Evolutionary conservation across 2,888 invertebrate genomes (phyloP), one percentile per base, ranked within the genome.

Genomic region (Pachliopta kotzebuea): DNA sequence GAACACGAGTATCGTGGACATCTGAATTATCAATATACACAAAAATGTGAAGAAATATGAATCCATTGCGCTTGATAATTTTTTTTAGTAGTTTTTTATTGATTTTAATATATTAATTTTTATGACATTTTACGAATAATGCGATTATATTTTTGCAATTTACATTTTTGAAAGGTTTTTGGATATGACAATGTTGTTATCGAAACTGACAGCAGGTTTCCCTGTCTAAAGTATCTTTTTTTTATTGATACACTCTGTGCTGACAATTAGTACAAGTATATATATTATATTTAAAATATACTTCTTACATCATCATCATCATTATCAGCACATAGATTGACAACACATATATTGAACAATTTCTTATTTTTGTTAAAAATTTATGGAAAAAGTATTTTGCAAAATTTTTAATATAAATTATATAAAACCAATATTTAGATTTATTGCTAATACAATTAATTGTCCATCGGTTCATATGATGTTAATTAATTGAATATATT

Each of bases 1-100:
- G 77, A 89, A 79, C 11, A 78, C 67, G 2, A 89, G 75, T 17
- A 83, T 73, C 4, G 80, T 49, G 4, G 78, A 72, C 87, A 89
- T 89, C 72, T 90, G 89, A 8, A 83, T 45, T 23, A 90, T 70
- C 29, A 88, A 72, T 23, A 88, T 56, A 57, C 76, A 75, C 11
- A 80, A 75, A 2, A 88, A 72, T 24, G 83, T 65, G 29, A 82
- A 71, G 65, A 80, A 80, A 65, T 79, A 75, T 62, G 68, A 62
- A 65, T 87, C 86, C 88, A 90, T 87, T 72, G 49, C 20, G 9
- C 20, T 20, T 37, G 37, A 14, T 37, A 37, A n/a, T n/a, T 14
- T 20, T 9, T 49, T 49, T 20, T 7, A 49, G 18, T n/a, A 49
- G 49, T n/a, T 37, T 37, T 37, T 37, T 37, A 37, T 11, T 20